phyloP scores from a whole-genome alignment of 2,888 invertebrate species.

The Cheilosia vernalis region DNA sequence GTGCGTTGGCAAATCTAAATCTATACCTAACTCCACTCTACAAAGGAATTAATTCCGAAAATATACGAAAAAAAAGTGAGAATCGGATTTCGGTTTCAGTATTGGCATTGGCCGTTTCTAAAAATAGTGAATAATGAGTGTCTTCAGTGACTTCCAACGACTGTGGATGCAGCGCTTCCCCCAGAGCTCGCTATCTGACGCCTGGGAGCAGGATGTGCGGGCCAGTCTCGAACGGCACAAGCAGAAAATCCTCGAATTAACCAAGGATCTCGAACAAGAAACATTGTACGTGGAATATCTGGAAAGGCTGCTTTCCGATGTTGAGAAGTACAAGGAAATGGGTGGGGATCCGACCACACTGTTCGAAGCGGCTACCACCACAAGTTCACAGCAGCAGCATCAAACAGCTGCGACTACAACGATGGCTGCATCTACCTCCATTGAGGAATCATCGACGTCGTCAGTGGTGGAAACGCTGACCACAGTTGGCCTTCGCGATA shows the following conservation, averaged over 20 bases:
- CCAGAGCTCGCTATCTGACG: constrained; percentile 94
- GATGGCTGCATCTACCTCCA: constrained; percentile 54
- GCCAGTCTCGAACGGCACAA: constrained; percentile 95
- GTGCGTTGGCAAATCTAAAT: constrained; percentile 23
- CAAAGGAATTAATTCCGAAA: constrained; percentile 44
- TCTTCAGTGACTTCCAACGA: constrained; percentile 95
- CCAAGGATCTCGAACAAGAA: constrained; percentile 94
- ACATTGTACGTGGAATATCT: constrained; percentile 95
- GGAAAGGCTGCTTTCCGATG: constrained; percentile 92
- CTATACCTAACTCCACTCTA: constrained; percentile 42
- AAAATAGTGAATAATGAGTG: constrained; percentile 86
- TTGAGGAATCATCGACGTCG: constrained; percentile 56
- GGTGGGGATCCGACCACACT: constrained; percentile 83
- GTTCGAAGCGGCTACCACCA: constrained; percentile 82
- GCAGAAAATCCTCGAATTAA: constrained; percentile 91
- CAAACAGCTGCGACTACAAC: constrained; percentile 63
- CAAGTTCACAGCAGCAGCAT: constrained; percentile 65
- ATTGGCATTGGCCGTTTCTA: constrained; percentile 42
- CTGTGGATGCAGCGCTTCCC: constrained; percentile 96
- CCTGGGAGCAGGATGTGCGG: constrained; percentile 96
- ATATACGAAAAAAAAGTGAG: constrained; percentile 30
- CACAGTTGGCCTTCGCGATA: constrained; percentile 73
- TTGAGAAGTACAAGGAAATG: constrained; percentile 90
- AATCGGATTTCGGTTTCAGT: constrained; percentile 56
- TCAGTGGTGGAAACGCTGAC: constrained; percentile 60